Evolutionary conservation across 2,888 invertebrate genomes (phyloP), one percentile per base, ranked within the genome.

Genomic region (Leptinotarsa rubiginosa): DNA sequence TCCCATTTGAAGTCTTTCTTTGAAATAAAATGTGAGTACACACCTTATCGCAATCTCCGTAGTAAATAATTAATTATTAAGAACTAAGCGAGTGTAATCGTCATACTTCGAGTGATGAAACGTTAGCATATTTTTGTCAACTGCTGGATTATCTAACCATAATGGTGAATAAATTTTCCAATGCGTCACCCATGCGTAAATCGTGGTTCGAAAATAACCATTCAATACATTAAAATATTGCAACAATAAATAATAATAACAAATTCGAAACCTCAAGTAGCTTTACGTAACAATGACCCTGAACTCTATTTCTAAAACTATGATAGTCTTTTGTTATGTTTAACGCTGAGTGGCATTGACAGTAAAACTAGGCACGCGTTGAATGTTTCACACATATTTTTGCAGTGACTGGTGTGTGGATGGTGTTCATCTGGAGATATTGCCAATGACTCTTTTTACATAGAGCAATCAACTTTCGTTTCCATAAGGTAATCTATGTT

Each of bases 111-210:
- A 31, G 7, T 31, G 31, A 31, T 31, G 1, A 31, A 31, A 31
- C 1, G 31, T 7, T 7, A 31, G 31, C 7, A 7, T 31, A 49
- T 50, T 50, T 50, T 50, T 50, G 4, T 50, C 50, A 50, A 50
- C 41, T 16, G 13, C 15, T 5, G 7, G 25, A 12, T 62, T 62
- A 31, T 20, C 25, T 62, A 12, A 62, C 16, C 31, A n/a, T 31
- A 5, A 62, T 31, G 31, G 0, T 41, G 41, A 62, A 62, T 41
- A 31, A 3, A n/a, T n/a, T 62, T 62, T 62, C 41, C 5, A 31
- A 62, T 62, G 13, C 62, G 62, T 62, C 62, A 62, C 5, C 31
- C 16, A 31, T 41, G 62, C 62, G 62, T 62, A 41, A 62, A 62
- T 31, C 62, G 25, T 20, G n/a, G 62, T n/a, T 62, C 7, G 22